Evolutionary conservation across 2,888 invertebrate genomes (phyloP), one percentile per base, ranked within the genome.

Genomic region (Gymnosoma rotundatum): DNA sequence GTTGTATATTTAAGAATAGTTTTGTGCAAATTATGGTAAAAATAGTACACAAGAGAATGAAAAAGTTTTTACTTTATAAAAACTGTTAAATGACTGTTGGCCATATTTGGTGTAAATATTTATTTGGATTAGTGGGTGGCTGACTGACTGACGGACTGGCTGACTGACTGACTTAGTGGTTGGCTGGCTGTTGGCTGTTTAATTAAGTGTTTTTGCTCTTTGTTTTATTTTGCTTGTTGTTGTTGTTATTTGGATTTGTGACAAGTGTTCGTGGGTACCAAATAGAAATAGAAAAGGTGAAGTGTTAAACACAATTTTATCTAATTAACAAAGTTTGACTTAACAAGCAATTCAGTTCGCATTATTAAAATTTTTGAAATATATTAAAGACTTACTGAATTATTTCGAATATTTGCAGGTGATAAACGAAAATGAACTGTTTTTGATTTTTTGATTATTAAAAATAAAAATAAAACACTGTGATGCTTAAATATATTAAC

Each of bases 311-410:
- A 60, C 73, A 69, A 75, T 69, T 83, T 72, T 25, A 66, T n/a
- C 66, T 83, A 69, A 78, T 83, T 78, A 78, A 78, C 60, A 83
- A 67, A 78, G 60, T 82, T 76, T 50, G 18, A 16, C 45, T 64
- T 70, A 63, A 58, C 64, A 64, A 73, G 54, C 45, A 78, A 14
- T 25, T 61, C 48, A 32, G 54, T 36, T 54, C 12, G 38, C 18
- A 48, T 63, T 21, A 80, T 61, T 69, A 63, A 74, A 74, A 69
- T 74, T 63, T 14, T 63, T 66, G n/a, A 66, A 60, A 74, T 74
- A 66, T 54, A 70, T 56, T 54, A 21, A 10, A 7, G 52, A 52
- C 21, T 61, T 12, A 58, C 18, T 58, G 5, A 61, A 72, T n/a
- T n/a, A 48, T 0, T 25, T 21, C 32, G 32, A 7, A 38, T 9